Evolutionary conservation across 37 sponge, comb jelly and placozoan species (phyloP).

Genomic region (Tethya wilhelma): DNA sequence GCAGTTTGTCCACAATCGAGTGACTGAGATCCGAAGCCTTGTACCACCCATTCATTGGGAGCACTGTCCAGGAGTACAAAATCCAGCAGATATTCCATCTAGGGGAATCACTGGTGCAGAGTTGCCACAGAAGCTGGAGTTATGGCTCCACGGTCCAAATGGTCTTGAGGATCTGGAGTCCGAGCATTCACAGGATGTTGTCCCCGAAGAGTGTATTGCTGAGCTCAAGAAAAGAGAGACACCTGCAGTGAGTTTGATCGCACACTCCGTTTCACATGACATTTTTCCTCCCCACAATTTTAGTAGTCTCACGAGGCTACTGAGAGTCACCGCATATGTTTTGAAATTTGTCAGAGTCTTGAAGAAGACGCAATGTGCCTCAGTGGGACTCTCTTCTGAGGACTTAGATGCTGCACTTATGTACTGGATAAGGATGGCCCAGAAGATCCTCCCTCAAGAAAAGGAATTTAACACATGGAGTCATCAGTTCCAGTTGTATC

Average conservation of each 20-base stretch:
- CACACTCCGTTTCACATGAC: too few species aligned
- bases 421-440: too few species aligned
- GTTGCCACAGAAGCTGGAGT: neutral
- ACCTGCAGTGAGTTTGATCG: too few species aligned
- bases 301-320: slow-evolving; percentile 8
- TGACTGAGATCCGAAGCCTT: too few species aligned
- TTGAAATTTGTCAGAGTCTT: neutral
- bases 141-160: neutral
- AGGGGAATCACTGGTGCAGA: neutral
- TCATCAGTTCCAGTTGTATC: slow-evolving; percentile 5
- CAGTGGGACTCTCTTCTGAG: too few species aligned
- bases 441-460: neutral
- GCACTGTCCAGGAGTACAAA: neutral
- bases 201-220: neutral
- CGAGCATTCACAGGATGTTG: neutral
- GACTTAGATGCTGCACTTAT: too few species aligned
- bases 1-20: too few species aligned
- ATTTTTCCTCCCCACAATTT: too few species aligned
- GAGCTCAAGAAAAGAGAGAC: slow-evolving; percentile 2
- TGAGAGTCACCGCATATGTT: slow-evolving; percentile 15
- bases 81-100: slow-evolving; percentile 3
- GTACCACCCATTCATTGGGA: neutral
- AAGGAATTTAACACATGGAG: slow-evolving; percentile 7
- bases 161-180: neutral
- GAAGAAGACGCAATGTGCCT: neutral